phyloP scores from a whole-genome alignment of 2,113 vertebrate genomes.

The Toxotes jaculatrix region DNA sequence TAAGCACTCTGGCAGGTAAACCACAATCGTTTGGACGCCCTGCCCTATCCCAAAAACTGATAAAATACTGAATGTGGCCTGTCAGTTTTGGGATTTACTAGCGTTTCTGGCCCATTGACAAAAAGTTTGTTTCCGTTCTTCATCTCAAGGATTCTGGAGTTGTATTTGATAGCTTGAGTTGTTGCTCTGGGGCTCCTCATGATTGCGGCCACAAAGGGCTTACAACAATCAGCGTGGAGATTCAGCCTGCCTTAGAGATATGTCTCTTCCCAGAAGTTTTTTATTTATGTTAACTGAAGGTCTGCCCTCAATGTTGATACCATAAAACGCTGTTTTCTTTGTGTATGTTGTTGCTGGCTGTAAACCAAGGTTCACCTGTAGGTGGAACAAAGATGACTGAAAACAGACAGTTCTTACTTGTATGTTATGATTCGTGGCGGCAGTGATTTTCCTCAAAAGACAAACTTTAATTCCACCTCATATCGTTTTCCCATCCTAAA shows the following conservation, averaged over 20 bases:
- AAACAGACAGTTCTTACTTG: slow-evolving; percentile 6
- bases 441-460: slow-evolving; percentile 12
- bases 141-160: slow-evolving; percentile 37
- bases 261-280: slow-evolving; percentile 20
- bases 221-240: slow-evolving; percentile 53
- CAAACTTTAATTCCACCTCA: neutral
- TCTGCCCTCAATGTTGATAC: slow-evolving; percentile 32
- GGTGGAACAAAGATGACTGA: slow-evolving; percentile 17
- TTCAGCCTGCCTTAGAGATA: slow-evolving; percentile 23
- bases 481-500: slow-evolving; percentile 9
- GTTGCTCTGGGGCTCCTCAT: slow-evolving; percentile 29
- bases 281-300: slow-evolving; percentile 53
- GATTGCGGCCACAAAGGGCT: slow-evolving; percentile 56
- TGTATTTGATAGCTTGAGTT: slow-evolving; percentile 26
- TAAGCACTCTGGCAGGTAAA: slow-evolving; percentile 17
- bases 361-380: slow-evolving; percentile 43
- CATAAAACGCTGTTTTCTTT: slow-evolving; percentile 43
- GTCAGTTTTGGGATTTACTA: slow-evolving; percentile 40
- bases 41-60: slow-evolving; percentile 13
- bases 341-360: slow-evolving; percentile 39
- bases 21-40: neutral
- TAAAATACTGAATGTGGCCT: slow-evolving; percentile 12
- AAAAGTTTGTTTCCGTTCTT: slow-evolving; percentile 35
- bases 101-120: slow-evolving; percentile 8
- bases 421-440: slow-evolving; percentile 20